phyloP scores from a whole-genome alignment of 2,888 invertebrate genomes.

The Gryllus longicercus region DNA sequence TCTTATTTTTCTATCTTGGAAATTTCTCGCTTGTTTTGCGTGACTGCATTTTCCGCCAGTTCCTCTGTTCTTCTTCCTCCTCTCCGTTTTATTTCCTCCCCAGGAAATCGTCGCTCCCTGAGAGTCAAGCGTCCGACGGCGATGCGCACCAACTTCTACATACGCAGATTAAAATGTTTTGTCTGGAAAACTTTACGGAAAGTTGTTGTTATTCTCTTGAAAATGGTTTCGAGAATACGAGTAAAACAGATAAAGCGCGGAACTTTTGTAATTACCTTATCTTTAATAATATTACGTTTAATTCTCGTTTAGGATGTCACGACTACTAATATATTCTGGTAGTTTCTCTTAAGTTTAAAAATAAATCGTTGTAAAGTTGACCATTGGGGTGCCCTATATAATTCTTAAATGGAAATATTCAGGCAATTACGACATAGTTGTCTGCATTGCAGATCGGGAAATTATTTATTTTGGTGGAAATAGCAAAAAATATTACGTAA shows the following conservation, averaged over 20 bases:
- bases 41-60: too few relatives aligned
- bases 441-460: too few relatives aligned
- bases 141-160: background rate
- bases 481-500: too few relatives aligned
- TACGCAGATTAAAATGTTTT: conserved; percentile 17
- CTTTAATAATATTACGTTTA: conserved; percentile 1
- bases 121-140: too few relatives aligned
- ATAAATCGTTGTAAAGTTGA: background rate
- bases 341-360: background rate
- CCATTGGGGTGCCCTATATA: background rate
- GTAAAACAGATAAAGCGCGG: background rate
- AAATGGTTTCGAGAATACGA: background rate
- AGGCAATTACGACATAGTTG: too few relatives aligned
- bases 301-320: conserved; percentile 2
- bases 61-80: too few relatives aligned
- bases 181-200: background rate
- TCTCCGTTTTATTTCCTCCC: too few relatives aligned
- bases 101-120: too few relatives aligned
- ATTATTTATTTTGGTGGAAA: too few relatives aligned
- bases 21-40: too few relatives aligned
- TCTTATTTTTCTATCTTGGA: too few relatives aligned
- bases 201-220: conserved; percentile 10
- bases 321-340: background rate
- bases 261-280: conserved; percentile 2
- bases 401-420: background rate